Base-by-base conservation (phyloP, 2,888 invertebrate species). In the Sinopyrophorus schimmeli region DNA sequence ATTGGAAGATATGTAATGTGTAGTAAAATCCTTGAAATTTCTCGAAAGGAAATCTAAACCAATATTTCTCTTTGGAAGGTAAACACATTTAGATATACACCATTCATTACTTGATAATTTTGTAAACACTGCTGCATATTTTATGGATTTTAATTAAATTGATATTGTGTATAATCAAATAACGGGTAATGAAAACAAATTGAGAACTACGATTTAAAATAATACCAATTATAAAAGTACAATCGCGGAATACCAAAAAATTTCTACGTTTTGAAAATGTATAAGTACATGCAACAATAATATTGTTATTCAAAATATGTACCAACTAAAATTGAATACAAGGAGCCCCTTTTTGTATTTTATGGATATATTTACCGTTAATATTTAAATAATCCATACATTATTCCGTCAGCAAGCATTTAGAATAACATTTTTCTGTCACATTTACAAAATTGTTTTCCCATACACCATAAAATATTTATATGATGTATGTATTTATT, bases 361-460 rank as follows among this genome's bases (percentile, higher is more conserved):
- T 52, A 52, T 47, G 37, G 42, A 41, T 21, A 43, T 43, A 47
- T 46, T 53, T 48, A 58, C 59, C 59, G 59, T 59, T 59, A 69
- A 68, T 68, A 70, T 70, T 70, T 66, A 66, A 68, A 67, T 65
- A 60, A 59, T 58, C 62, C 60, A 64, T 67, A 63, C 62, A 64
- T 65, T 62, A 66, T 69, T 67, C 66, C 59, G 60, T 62, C 57
- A 62, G 56, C 55, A 54, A 58, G 57, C 60, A 62, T 63, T 62
- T 58, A 57, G 61, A 58, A 55, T 60, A 61, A 58, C 58, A 61
- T 63, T 67, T 66, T 65, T 65, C 63, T 62, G 65, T 66, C 64
- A 67, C 66, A 67, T 68, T 64, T 64, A 67, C 64, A 65, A 67
- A 68, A 67, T 69, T 59, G 65, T 66, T 64, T 67, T 67, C 67